Evolutionary conservation across 1,140 invertebrate genomes (phyloP), one percentile per base, ranked within the genome.

Genomic region (Aphidius ervi): DNA sequence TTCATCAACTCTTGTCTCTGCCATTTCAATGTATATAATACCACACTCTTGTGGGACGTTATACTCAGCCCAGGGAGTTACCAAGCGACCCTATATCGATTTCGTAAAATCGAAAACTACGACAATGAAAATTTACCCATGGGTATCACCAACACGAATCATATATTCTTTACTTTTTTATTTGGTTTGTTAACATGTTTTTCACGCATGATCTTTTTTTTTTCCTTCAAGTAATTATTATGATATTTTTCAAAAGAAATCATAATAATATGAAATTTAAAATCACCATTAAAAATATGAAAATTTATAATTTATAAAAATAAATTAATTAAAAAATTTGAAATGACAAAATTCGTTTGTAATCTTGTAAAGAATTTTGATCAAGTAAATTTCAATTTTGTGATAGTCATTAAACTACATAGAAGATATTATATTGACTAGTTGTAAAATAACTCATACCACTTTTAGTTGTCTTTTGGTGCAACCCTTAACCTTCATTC

Each of bases 51-150:
- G 43, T n/a, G 42, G 39, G 20, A 45, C 45, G 54, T 41, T 31
- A 46, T 41, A 20, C 37, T 41, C 10, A 50, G 8, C 5, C 16
- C 46, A 20, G 59, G 40, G 49, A 43, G 43, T 53, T 58, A 46
- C 56, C 45, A 42, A 52, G 56, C 46, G 57, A 58, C 46, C 58
- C 58, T 46, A 60, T 63, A 60, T 63, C 58, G 62, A 63, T 63
- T 63, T 60, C 58, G 50, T 52, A n/a, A 50, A 59, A 63, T 58
- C 50, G 58, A 49, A 41, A 50, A 54, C 42, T 20, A 46, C 55
- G n/a, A 61, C 52, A 41, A 41, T 46, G 45, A 43, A 56, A 45
- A 41, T 43, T 45, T 53, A 52, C 52, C 20, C 49, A 55, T 45
- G 50, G 41, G 43, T 42, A n/a, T 41, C 46, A 52, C 48, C 45